Percentiles rank a stretch among this genome's conserved stretches.
phyloP scores from a whole-genome alignment of 2,113 vertebrate species.

The Pseudonaja textilis region DNA sequence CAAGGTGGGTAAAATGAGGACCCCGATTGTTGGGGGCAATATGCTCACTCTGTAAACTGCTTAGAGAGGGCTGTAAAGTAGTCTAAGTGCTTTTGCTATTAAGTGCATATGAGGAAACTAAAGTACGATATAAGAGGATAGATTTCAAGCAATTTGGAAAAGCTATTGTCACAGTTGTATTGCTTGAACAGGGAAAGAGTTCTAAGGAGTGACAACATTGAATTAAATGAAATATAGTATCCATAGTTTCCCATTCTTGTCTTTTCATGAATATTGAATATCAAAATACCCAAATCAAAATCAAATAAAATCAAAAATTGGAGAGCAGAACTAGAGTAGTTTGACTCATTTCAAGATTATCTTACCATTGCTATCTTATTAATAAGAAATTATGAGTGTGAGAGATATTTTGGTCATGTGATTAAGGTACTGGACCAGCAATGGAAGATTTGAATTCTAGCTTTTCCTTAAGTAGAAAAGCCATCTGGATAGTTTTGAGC shows the following conservation, averaged over 20 bases:
- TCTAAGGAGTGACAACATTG: background rate
- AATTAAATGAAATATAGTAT: conserved; percentile 10
- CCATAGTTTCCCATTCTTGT: background rate
- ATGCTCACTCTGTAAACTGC: no score
- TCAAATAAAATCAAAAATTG: background rate
- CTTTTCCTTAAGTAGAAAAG: background rate
- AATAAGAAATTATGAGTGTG: background rate
- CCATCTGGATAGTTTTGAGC: background rate
- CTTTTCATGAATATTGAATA: background rate
- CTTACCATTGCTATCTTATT: background rate
- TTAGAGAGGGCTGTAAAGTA: no score
- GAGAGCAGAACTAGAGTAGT: background rate
- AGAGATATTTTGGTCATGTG: background rate
- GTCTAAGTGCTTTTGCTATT: background rate
- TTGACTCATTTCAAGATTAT: background rate
- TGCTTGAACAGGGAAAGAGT: background rate
- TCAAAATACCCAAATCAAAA: background rate
- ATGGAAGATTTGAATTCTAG: background rate
- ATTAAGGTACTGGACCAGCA: background rate
- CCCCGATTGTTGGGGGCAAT: no score
- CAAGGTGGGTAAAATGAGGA: no score
- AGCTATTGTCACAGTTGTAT: background rate
- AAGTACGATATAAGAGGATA: conserved; percentile 7
- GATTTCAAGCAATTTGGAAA: conserved; percentile 24
- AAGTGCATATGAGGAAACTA: conserved; percentile 26